A percentile compares a stretch with the other conserved stretches of the same genome.
phyloP scores from a whole-genome alignment of 2,797 vertebrate species.

The Synanceia verrucosa region DNA sequence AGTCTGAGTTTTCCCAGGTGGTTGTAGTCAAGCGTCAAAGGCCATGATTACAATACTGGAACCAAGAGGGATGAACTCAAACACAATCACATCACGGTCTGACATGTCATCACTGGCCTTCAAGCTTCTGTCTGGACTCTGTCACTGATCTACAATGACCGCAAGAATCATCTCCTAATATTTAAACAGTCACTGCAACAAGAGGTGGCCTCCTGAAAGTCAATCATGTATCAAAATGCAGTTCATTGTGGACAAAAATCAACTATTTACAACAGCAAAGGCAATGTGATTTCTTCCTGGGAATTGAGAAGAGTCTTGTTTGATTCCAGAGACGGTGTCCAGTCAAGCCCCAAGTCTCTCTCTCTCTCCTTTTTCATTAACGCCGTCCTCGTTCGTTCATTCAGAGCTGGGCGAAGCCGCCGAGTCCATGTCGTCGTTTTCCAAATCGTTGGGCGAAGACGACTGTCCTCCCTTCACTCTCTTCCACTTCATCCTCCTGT shows the following conservation, averaged over 20 bases:
- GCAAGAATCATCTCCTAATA: slow-evolving; percentile 33
- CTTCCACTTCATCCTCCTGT: slow-evolving; percentile 99
- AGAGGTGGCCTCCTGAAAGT: slow-evolving; percentile 22
- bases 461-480: slow-evolving; percentile 94
- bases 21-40: slow-evolving; percentile 74
- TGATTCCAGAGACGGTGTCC: slow-evolving; percentile 47
- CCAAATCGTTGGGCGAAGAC: slow-evolving; percentile 87
- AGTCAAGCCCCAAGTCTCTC: slow-evolving; percentile 27
- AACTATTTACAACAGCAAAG: slow-evolving; percentile 74
- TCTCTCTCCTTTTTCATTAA: slow-evolving; percentile 25
- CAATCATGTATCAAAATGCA: slow-evolving; percentile 48
- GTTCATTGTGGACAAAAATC: slow-evolving; percentile 59
- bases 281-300: slow-evolving; percentile 58
- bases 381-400: slow-evolving; percentile 58
- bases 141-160: slow-evolving; percentile 63
- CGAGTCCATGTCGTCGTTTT: slow-evolving; percentile 92
- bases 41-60: slow-evolving; percentile 65
- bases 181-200: slow-evolving; percentile 33
- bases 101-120: slow-evolving; percentile 53
- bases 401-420: slow-evolving; percentile 93
- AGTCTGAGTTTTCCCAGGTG: slow-evolving; percentile 77
- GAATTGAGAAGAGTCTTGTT: slow-evolving; percentile 36
- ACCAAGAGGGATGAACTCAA: slow-evolving; percentile 59
- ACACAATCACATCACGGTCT: slow-evolving; percentile 62
- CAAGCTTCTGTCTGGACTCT: slow-evolving; percentile 35